Evolutionary conservation across 2,888 invertebrate species (phyloP).

Genomic region (Tillus elongatus): DNA sequence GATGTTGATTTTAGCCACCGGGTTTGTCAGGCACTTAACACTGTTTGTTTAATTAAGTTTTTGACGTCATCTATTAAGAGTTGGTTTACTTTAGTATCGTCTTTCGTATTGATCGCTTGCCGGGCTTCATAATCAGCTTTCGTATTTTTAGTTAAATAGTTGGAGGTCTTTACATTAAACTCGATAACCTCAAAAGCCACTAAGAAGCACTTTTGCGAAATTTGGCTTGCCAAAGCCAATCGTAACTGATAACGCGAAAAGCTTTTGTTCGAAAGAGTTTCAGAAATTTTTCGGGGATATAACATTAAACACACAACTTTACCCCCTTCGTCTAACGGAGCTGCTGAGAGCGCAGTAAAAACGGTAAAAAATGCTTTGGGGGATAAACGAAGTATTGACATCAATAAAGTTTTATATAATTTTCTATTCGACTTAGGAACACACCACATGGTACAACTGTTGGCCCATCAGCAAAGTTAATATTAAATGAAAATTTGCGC

Average conservation of each 20-base stretch:
- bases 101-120: no score
- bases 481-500: slow-evolving; percentile 8
- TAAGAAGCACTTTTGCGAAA: slow-evolving; percentile 18
- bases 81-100: no score
- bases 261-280: slow-evolving; percentile 22
- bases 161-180: not conserved
- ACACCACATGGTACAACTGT: slow-evolving; percentile 7
- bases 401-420: slow-evolving; percentile 5
- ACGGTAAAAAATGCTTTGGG: slow-evolving; percentile 9
- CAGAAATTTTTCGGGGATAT: slow-evolving; percentile 6
- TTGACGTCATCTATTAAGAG: no score
- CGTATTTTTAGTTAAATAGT: no score
- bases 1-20: no score
- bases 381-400: not conserved
- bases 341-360: slow-evolving; percentile 10
- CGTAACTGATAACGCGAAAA: slow-evolving; percentile 24
- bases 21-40: no score
- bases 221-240: slow-evolving; percentile 24
- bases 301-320: slow-evolving; percentile 10
- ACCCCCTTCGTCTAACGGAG: slow-evolving; percentile 13
- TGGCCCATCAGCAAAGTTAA: slow-evolving; percentile 7
- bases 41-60: no score
- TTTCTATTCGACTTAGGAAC: slow-evolving; percentile 11
- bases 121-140: no score
- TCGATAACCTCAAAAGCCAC: slow-evolving; percentile 15